Evolutionary conservation across 2,888 invertebrate genomes (phyloP).

Genomic region (Harpalus rufipes): DNA sequence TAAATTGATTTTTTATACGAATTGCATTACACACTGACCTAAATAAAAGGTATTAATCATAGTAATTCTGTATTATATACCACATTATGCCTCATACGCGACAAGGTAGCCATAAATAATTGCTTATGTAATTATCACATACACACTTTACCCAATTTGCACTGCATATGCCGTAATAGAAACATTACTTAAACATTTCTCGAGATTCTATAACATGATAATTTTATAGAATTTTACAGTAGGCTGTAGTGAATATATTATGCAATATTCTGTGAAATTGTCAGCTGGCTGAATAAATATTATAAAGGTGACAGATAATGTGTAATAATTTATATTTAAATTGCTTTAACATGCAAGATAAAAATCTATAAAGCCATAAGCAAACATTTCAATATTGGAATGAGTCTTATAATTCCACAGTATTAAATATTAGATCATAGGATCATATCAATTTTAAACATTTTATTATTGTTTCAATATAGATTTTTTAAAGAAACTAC

Average conservation of each 20-base stretch:
- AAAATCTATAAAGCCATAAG: neutral
- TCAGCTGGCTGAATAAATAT: neutral
- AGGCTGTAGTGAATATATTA: neutral
- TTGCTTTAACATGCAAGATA: neutral
- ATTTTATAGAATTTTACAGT: slow-evolving; percentile 9
- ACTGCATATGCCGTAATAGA: slow-evolving; percentile 8
- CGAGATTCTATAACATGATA: slow-evolving; percentile 10
- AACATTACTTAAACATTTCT: slow-evolving; percentile 20
- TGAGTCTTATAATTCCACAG: too few relatives aligned
- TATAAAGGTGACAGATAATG: neutral
- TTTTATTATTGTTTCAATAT: too few relatives aligned
- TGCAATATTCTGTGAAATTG: slow-evolving; percentile 16
- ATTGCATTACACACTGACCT: slow-evolving; percentile 34
- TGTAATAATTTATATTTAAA: neutral
- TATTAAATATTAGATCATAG: too few relatives aligned
- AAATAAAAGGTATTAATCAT: slow-evolving; percentile 51
- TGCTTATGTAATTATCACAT: slow-evolving; percentile 30
- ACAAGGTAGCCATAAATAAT: slow-evolving; percentile 34
- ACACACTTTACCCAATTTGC: neutral
- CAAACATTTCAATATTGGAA: neutral
- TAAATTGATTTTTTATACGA: slow-evolving; percentile 32
- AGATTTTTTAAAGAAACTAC: too few relatives aligned
- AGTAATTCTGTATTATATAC: slow-evolving; percentile 13
- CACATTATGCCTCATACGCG: slow-evolving; percentile 3
- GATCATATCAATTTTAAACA: too few relatives aligned